These are phyloP conservation scores for Camptogramma bilineatum DNA, from an alignment of 2,888 invertebrate genomes.

Conservation along the genomic window DNA sequence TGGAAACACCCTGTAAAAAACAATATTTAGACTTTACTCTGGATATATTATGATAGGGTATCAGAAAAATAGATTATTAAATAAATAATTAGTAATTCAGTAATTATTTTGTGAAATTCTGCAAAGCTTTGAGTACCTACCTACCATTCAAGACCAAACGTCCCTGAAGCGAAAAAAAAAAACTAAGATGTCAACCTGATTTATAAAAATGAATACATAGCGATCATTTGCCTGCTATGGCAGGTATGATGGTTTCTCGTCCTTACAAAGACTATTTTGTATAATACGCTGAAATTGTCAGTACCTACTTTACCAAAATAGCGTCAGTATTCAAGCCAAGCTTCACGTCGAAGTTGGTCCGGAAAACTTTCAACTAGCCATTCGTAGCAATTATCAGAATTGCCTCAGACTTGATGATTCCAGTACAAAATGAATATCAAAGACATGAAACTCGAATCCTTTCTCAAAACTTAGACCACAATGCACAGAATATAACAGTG, in stretches of 20 bases:
- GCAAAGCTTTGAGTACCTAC: too few relatives aligned
- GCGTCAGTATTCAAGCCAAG: too few relatives aligned
- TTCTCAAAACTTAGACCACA: constrained; percentile 56
- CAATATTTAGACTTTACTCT: neutral
- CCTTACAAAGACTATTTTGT: too few relatives aligned
- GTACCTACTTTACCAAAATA: neutral
- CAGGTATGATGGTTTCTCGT: too few relatives aligned
- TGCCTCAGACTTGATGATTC: constrained; percentile 30
- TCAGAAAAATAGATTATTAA: too few relatives aligned
- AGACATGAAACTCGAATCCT: constrained; percentile 55
- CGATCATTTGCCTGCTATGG: too few relatives aligned
- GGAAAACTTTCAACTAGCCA: constrained; percentile 35
- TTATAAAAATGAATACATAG: too few relatives aligned
- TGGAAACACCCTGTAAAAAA: neutral
- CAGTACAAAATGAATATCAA: constrained; percentile 38
- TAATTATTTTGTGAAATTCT: neutral
- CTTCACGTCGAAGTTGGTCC: constrained; percentile 14
- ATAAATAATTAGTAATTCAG: too few relatives aligned
- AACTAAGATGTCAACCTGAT: too few relatives aligned
- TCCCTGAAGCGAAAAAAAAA: too few relatives aligned
- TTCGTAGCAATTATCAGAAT: constrained; percentile 40
- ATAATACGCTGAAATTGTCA: neutral
- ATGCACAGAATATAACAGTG: constrained; percentile 10
- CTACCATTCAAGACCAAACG: too few relatives aligned
- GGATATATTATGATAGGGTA: too few relatives aligned